Conservation (phyloP, 2,797 vertebrate genomes). For the Helicolenus hilgendorfi region DNA sequence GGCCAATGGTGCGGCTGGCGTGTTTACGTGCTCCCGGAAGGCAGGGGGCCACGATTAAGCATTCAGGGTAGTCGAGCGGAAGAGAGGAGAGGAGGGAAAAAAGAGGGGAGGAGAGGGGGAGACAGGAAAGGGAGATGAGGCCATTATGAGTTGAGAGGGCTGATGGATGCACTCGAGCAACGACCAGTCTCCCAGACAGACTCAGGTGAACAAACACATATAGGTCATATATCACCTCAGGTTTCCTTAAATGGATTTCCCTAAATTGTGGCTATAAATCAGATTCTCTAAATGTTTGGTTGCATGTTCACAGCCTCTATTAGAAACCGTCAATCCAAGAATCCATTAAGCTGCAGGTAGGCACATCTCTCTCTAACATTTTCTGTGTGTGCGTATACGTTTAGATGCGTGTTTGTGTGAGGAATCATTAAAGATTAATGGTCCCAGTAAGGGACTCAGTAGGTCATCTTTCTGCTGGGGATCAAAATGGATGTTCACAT, state of each 20-base stretch:
- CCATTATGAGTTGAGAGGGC: slow-evolving; percentile 79
- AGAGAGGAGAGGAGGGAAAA: slow-evolving; percentile 57
- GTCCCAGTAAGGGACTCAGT: slow-evolving; percentile 38
- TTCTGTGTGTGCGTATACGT: neutral
- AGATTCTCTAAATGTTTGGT: neutral
- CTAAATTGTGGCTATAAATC: slow-evolving; percentile 4
- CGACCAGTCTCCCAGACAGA: slow-evolving; percentile 52
- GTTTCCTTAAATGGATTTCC: slow-evolving; percentile 2
- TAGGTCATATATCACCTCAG: slow-evolving; percentile 26
- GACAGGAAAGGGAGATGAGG: slow-evolving; percentile 57
- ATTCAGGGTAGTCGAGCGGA: slow-evolving; percentile 86
- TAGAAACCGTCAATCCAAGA: slow-evolving; percentile 2
- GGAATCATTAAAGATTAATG: slow-evolving; percentile 74
- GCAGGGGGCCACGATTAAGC: slow-evolving; percentile 81
- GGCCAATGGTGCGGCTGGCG: slow-evolving; percentile 78
- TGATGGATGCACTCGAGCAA: slow-evolving; percentile 74
- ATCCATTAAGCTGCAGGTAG: slow-evolving; percentile 6
- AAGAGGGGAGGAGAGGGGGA: slow-evolving; percentile 26
- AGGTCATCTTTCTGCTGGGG: slow-evolving; percentile 31
- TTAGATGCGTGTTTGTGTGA: neutral
- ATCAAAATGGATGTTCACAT: slow-evolving; percentile 29
- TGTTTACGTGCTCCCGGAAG: slow-evolving; percentile 86
- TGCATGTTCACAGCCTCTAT: neutral
- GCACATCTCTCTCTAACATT: neutral
- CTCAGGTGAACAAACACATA: slow-evolving; percentile 67